These are phyloP conservation scores for Carcharodon carcharias DNA, from an alignment of 2,797 vertebrate genomes.

Conservation along the genomic window DNA sequence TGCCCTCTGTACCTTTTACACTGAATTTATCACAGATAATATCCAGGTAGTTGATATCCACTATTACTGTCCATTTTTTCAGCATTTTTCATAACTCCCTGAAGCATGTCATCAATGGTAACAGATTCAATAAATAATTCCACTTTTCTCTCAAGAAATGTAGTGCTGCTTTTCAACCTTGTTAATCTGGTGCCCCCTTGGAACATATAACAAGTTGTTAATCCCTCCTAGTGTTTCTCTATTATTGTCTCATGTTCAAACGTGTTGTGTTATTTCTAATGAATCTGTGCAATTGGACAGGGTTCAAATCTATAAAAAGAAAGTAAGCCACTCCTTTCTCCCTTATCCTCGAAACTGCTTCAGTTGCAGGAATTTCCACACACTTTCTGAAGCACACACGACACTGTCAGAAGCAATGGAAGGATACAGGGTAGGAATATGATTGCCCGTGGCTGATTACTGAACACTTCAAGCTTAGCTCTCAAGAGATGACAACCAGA, in stretches of 20 bases:
- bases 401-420: neutral
- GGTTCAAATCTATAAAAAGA: slow-evolving; percentile 4
- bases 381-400: neutral
- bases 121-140: neutral
- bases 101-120: neutral
- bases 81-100: neutral
- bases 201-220: neutral
- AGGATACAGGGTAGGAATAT: neutral
- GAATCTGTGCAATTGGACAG: neutral
- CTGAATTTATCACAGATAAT: neutral
- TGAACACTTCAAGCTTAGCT: neutral
- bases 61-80: neutral
- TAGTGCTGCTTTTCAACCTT: neutral
- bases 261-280: neutral
- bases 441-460: neutral
- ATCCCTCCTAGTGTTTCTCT: neutral
- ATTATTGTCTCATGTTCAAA: neutral
- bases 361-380: too few species aligned
- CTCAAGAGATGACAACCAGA: neutral
- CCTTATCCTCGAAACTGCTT: neutral
- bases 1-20: too few species aligned
- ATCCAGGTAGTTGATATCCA: neutral
- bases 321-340: neutral
- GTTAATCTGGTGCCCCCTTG: neutral
- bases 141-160: neutral